phyloP scores from a whole-genome alignment of 2,888 invertebrate genomes.

The Leptopilina myrica region DNA sequence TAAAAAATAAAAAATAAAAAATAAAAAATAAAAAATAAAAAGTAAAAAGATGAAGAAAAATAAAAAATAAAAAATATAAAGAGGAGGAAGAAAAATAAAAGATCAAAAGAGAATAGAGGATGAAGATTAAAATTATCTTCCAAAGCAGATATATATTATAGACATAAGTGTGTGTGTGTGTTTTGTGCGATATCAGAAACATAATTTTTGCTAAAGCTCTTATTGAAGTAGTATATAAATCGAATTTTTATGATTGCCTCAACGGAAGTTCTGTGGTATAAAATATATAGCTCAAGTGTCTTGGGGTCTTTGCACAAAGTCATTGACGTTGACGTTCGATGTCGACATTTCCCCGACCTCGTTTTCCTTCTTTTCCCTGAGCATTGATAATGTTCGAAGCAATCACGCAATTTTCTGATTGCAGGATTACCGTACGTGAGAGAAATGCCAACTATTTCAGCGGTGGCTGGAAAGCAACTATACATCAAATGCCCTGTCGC shows the following conservation, averaged over 20 bases:
- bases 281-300: slow-evolving; percentile 14
- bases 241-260: neutral
- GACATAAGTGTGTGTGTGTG: too few relatives aligned
- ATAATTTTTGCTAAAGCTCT: neutral
- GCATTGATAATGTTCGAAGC: slow-evolving; percentile 35
- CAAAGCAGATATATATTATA: too few relatives aligned
- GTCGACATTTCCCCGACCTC: neutral
- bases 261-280: neutral
- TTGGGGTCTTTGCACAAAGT: slow-evolving; percentile 13
- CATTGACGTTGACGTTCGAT: neutral
- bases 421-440: slow-evolving; percentile 76
- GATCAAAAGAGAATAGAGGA: too few relatives aligned
- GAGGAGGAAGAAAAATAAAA: too few relatives aligned
- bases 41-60: too few relatives aligned
- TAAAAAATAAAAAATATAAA: too few relatives aligned
- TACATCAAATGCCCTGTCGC: slow-evolving; percentile 79
- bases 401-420: slow-evolving; percentile 50
- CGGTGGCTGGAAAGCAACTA: slow-evolving; percentile 77
- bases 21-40: too few relatives aligned
- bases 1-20: too few relatives aligned
- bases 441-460: slow-evolving; percentile 75
- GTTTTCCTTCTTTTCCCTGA: slow-evolving; percentile 11
- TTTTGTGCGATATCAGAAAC: neutral
- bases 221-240: neutral
- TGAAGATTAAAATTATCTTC: neutral